Evolutionary conservation across 2,888 invertebrate genomes (phyloP), one percentile per base, ranked within the genome.

Genomic region (Nomada goodeniana): DNA sequence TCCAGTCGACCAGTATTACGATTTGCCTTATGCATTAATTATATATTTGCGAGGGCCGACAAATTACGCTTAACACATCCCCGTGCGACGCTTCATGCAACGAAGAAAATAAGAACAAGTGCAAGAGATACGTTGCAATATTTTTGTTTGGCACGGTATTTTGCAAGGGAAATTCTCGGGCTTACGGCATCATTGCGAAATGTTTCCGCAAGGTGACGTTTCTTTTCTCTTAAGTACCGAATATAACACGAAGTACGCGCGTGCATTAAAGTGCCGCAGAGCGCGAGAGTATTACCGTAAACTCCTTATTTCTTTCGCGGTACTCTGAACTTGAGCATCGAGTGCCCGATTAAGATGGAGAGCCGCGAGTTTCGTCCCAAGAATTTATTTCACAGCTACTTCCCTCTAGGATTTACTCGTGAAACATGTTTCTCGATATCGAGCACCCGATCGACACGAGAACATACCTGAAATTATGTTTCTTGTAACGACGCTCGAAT

Each of bases 291-390:
- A 57, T 57, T 15, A 29, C 57, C 29, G 26, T 20, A 52, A 65
- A 26, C 29, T 11, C 50, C 65, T 50, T n/a, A 52, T 29, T 65
- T 15, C 65, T n/a, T 65, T 29, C n/a, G 13, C 15, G n/a, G 50
- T 29, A 11, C 29, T 52, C 44, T 50, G 29, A 52, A 52, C n/a
- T 13, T 65, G 50, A 65, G 29, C 65, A 65, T 52, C 26, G 50
- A 65, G 13, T 52, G 50, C n/a, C n/a, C 29, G 65, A 65, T 52
- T 26, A 57, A 57, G 29, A 57, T 7, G 15, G 18, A 29, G 29
- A 57, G 29, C 57, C 29, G 26, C 29, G 26, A 57, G 29, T 57
- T 65, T 29, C 29, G 13, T 3, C 7, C 11, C 13, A 9, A 26
- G 50, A 52, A 65, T 52, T 65, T 65, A n/a, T 29, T 57, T 57